Evolutionary conservation across 1,140 invertebrate species (phyloP).

Genomic region (Drosophila bocqueti): DNA sequence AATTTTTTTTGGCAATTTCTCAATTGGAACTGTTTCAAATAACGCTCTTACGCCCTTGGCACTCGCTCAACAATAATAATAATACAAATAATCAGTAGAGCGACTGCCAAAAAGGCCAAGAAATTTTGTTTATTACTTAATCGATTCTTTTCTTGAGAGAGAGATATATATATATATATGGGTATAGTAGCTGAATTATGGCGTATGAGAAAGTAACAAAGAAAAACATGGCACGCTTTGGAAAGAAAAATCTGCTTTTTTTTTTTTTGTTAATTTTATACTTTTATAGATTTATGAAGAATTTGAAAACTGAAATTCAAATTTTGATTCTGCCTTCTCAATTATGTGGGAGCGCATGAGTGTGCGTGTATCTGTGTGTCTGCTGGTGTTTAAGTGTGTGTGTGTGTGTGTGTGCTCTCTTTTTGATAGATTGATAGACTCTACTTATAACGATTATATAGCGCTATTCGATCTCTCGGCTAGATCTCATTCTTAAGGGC

Average conservation of each 20-base stretch:
- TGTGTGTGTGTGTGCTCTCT: slow-evolving; percentile 38
- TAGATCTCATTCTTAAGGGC: slow-evolving; percentile 61
- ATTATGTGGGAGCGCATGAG: slow-evolving; percentile 39
- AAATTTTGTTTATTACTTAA: slow-evolving; percentile 19
- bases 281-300: slow-evolving; percentile 30
- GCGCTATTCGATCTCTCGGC: slow-evolving; percentile 45
- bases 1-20: slow-evolving; percentile 49
- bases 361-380: slow-evolving; percentile 27
- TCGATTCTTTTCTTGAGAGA: slow-evolving; percentile 36
- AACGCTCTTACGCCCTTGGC: slow-evolving; percentile 53
- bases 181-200: slow-evolving; percentile 43
- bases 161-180: slow-evolving; percentile 24
- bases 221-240: slow-evolving; percentile 72
- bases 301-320: slow-evolving; percentile 46
- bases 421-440: slow-evolving; percentile 42
- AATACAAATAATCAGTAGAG: slow-evolving; percentile 14
- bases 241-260: slow-evolving; percentile 39
- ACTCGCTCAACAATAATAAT: slow-evolving; percentile 8
- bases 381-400: slow-evolving; percentile 31
- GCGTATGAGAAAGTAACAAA: slow-evolving; percentile 46
- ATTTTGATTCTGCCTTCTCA: slow-evolving; percentile 40
- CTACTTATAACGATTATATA: slow-evolving; percentile 64
- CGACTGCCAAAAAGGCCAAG: slow-evolving; percentile 23
- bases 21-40: slow-evolving; percentile 72
- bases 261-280: slow-evolving; percentile 25